A percentile compares a stretch with the other conserved stretches of the same genome.
Conservation (phyloP, 2,888 invertebrate genomes). For the Mesorhabditis belari region DNA sequence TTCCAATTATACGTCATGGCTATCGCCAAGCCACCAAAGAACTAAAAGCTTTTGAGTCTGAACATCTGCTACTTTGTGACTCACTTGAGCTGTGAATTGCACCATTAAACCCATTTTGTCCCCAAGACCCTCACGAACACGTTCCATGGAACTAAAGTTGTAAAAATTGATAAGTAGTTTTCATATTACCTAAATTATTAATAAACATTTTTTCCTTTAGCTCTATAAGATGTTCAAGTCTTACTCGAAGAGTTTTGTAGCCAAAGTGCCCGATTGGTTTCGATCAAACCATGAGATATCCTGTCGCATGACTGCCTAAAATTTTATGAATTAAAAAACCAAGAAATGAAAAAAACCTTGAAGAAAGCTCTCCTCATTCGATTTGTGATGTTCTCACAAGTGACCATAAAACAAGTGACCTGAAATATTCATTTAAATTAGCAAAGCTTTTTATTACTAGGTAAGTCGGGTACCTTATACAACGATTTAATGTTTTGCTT, state of each 20-base stretch:
- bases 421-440: slow-evolving; percentile 14
- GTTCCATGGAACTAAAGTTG: slow-evolving; percentile 23
- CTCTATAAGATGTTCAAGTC: too few relatives aligned
- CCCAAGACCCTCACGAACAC: slow-evolving; percentile 49
- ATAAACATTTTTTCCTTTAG: too few relatives aligned
- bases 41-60: neutral
- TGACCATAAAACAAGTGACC: slow-evolving; percentile 54
- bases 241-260: slow-evolving; percentile 59
- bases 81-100: slow-evolving; percentile 45
- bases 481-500: too few relatives aligned
- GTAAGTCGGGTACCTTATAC: too few relatives aligned
- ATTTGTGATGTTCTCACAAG: slow-evolving; percentile 57
- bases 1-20: slow-evolving; percentile 5
- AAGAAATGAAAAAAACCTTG: slow-evolving; percentile 11
- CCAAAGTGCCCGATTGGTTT: slow-evolving; percentile 57
- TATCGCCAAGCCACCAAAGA: slow-evolving; percentile 2
- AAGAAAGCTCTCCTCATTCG: slow-evolving; percentile 57
- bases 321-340: neutral
- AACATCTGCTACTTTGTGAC: neutral
- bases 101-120: slow-evolving; percentile 44
- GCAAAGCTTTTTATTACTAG: neutral
- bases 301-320: slow-evolving; percentile 53
- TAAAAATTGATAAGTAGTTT: neutral
- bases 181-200: too few relatives aligned
- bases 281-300: slow-evolving; percentile 57